Base-by-base conservation (phyloP, 2,113 vertebrate genomes). In the Sialia sialis region DNA sequence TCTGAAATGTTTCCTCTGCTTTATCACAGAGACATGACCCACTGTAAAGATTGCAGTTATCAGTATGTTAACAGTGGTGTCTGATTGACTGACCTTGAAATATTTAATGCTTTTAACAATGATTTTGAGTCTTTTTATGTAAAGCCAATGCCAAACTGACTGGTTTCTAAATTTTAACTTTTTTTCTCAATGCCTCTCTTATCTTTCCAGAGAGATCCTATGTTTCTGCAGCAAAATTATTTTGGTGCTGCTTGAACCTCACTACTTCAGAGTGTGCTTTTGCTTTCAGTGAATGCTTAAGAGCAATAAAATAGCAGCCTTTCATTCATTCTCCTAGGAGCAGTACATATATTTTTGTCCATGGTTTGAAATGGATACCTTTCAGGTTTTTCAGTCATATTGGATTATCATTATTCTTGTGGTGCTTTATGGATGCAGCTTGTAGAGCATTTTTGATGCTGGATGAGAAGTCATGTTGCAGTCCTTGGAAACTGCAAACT, bases 81-180 rank as follows among this genome's bases (percentile, higher is more conserved):
- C 49, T n/a, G 18, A 22, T 30, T 80, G 34, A 38, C 26, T 78
- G 44, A 13, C 36, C 27, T 44, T 82, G 26, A 69, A 82, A 54
- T 62, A 46, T 3, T 76, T 46, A 25, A 21, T 2, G 0, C 66
- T 68, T 88, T 82, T 59, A 29, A n/a, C 2, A 0, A 26, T 0
- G 0, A 2, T 49, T 94, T 84, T 43, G 13, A 60, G 49, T 32
- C 16, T n/a, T 34, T 13, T 23, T 16, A 6, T 6, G 39, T 39
- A 39, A 88, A 56, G 16, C 59, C 4, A 46, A 3, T 66, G 34
- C 27, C 38, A 22, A 34, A 39, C 13, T 6, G 26, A 5, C 48
- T 64, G 21, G 6, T 41, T 84, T 64, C 58, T 76, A 11, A 25
- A 16, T 39, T 72, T 26, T 7, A 17, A 9, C 11, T 54, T 43